Evolutionary conservation across 2,113 vertebrate species (phyloP), one percentile per base, ranked within the genome.

Genomic region (Myiopsitta monachus): DNA sequence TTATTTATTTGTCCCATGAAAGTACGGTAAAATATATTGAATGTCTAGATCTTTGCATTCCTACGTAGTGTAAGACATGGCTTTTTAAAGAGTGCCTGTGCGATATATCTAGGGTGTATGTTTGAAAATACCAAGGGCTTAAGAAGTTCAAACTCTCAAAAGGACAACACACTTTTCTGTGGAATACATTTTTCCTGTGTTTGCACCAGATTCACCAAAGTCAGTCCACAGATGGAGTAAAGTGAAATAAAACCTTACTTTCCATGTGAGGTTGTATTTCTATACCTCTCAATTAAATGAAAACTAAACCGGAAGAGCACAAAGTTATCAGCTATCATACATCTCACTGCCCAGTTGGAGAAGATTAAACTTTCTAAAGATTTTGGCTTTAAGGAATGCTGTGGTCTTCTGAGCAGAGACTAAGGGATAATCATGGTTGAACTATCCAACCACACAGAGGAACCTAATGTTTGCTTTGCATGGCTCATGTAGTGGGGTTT

Each of bases 381-480:
- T 83, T 90, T 75, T 90, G 73, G 39, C 33, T 94, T 83, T 92
- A 79, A 95, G 84, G 64, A 94, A 95, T 96, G 69, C 83, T 89
- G 77, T 92, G 83, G 72, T 94, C 44, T 90, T 95, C 44, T 94
- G 91, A 94, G 73, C 84, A 96, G 68, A 90, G 43, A 94, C 62
- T 86, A 80, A 88, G 31, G 39, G 54, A 81, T 95, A 72, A 92
- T 79, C 88, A 49, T 44, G 44, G 52, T 90, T 97, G 88, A 94
- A 76, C 64, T 77, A 46, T 59, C 66, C 31, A 64, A 30, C 49
- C 77, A 44, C 43, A 41, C 4, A 61, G 80, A 90, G 54, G 59
- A 96, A 43, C 73, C 39, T 64, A 24, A 41, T 91, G 90, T 95
- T 95, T 94, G 39, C 49, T 96, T 96, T 92, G 69, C 28, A 7